Evolutionary conservation across 2,888 invertebrate species (phyloP).

Genomic region (Tenthredo livida): DNA sequence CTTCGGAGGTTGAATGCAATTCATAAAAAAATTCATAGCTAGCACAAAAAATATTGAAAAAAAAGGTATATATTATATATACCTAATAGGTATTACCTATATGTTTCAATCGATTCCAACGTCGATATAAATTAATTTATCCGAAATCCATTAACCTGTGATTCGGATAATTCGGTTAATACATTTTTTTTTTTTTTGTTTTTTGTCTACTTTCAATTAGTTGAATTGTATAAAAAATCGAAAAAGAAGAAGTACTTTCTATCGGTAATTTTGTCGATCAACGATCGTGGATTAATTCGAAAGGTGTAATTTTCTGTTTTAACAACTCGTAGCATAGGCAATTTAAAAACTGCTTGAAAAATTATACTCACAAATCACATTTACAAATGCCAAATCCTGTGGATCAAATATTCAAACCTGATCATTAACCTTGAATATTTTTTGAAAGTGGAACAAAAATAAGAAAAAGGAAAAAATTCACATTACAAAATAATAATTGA

Average conservation of each 20-base stretch:
- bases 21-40: background rate
- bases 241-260: no score
- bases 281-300: background rate
- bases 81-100: no score
- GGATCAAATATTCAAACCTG: background rate
- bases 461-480: background rate
- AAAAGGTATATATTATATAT: no score
- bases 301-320: background rate
- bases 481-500: background rate
- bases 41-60: background rate
- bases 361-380: background rate
- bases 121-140: background rate
- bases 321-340: background rate
- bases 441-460: background rate
- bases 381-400: background rate
- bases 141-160: no score
- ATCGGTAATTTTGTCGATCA: background rate
- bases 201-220: no score
- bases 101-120: background rate
- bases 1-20: background rate
- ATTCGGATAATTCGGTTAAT: no score
- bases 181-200: no score
- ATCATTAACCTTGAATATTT: background rate
- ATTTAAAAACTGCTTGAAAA: background rate
- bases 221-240: no score